A percentile compares a stretch with the other conserved stretches of the same genome.
Conservation (phyloP, 2,797 vertebrate species). For the Lates japonicus region DNA sequence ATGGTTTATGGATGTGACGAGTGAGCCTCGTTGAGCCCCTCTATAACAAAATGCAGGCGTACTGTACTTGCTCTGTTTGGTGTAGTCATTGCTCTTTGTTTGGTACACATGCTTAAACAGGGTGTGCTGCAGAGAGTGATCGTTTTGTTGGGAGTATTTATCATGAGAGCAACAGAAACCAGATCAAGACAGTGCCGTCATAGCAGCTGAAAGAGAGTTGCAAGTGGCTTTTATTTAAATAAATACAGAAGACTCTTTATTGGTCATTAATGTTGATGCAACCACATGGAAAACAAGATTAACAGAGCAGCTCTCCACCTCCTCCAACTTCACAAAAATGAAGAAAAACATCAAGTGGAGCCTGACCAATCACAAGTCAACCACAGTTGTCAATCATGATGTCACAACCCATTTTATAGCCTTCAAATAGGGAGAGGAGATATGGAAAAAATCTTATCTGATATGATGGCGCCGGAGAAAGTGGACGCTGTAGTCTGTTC, state of each 20-base stretch:
- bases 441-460: no score
- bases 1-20: conserved; percentile 68
- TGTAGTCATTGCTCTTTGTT: conserved; percentile 57
- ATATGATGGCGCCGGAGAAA: no score
- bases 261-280: conserved; percentile 11
- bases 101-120: conserved; percentile 38
- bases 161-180: conserved; percentile 48
- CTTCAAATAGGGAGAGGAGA: no score
- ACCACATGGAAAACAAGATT: not conserved
- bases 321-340: no score
- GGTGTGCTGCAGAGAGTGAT: conserved; percentile 49
- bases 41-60: conserved; percentile 62
- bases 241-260: conserved; percentile 21
- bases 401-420: no score
- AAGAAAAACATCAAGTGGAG: no score
- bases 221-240: conserved; percentile 30
- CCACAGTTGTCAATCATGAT: no score
- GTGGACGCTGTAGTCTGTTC: no score
- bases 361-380: no score
- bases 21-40: conserved; percentile 49
- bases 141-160: conserved; percentile 40
- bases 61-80: conserved; percentile 35
- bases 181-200: conserved; percentile 39
- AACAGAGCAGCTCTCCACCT: not conserved
- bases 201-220: not conserved